Evolutionary conservation across 2,113 vertebrate species (phyloP), one percentile per base, ranked within the genome.

Genomic region (Myrmophylax atrothorax): DNA sequence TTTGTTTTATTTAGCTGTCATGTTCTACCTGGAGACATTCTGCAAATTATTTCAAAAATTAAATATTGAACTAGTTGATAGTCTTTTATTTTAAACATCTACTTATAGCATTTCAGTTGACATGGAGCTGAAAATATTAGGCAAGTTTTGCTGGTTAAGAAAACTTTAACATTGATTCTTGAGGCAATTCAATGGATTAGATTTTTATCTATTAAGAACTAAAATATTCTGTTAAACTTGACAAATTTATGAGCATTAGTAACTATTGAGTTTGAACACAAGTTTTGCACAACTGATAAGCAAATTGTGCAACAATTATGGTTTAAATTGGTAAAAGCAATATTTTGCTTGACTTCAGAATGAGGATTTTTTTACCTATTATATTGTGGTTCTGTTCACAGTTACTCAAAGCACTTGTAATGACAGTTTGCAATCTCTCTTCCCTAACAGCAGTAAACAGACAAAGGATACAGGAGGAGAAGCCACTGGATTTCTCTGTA

Each of bases 31-130:
- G 20, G 11, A 42, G 6, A 10, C 58, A 33, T 26, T 52, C 19
- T 56, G 10, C 6, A 76, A 64, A 72, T 49, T 59, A 46, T 80
- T 53, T 46, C 1, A 29, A 42, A 87, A 84, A 40, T 46, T 12
- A 80, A 87, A 24, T 42, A 44, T 7, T 37, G 38, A 59, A 60
- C 22, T 18, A 19, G 9, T 24, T 63, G 23, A 33, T 18, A 46
- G 11, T 44, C 2, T 35, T 72, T 60, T 42, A 4, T 2, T 35
- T 82, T 63, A 40, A 58, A 26, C 6, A 13, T 23, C 6, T 20
- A 53, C 20, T 9, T 9, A 6, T 35, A 56, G 1, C 2, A 18
- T 58, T 14, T 23, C 1, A 2, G 5, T 28, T 69, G 8, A 31
- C 18, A 50, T 42, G 13, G 8, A 1, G 2, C 10, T 38, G 13